These are phyloP conservation scores for Pherbina coryleti DNA, from an alignment of 2,888 invertebrate genomes.

Conservation along the genomic window DNA sequence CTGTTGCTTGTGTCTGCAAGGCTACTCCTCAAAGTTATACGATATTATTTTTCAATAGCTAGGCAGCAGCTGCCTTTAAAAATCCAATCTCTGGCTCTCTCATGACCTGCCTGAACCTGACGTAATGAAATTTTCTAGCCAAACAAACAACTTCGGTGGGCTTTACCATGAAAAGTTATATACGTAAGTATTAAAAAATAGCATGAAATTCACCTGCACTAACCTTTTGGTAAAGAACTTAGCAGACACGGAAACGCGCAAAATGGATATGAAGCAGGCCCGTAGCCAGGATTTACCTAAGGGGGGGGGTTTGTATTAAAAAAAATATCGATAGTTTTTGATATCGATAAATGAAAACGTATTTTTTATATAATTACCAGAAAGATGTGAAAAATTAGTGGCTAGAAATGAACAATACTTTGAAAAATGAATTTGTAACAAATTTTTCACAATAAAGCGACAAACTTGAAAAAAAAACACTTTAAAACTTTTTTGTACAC, in stretches of 20 bases:
- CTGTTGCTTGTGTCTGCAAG: background rate
- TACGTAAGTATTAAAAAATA: slow-evolving; percentile 43
- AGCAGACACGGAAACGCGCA: background rate
- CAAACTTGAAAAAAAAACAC: too few relatives aligned
- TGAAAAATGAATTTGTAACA: too few relatives aligned
- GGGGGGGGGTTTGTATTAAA: too few relatives aligned
- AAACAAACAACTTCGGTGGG: slow-evolving; percentile 40
- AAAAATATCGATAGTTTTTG: too few relatives aligned
- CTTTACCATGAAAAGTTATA: slow-evolving; percentile 30
- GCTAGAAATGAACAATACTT: too few relatives aligned
- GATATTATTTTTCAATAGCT: background rate
- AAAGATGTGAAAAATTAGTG: too few relatives aligned
- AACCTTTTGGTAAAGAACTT: slow-evolving; percentile 30
- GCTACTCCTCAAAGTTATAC: background rate
- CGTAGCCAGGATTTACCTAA: too few relatives aligned
- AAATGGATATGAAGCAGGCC: too few relatives aligned
- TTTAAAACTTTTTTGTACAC: too few relatives aligned
- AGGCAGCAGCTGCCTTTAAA: background rate
- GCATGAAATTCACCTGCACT: slow-evolving; percentile 49
- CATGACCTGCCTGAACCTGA: slow-evolving; percentile 45
- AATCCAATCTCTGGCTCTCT: background rate
- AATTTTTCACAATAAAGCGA: too few relatives aligned
- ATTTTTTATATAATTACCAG: too few relatives aligned
- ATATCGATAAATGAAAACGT: too few relatives aligned
- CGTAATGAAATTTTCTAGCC: slow-evolving; percentile 43